These are phyloP conservation scores for Pristionchus exspectatus DNA, from an alignment of 2,888 invertebrate genomes.

Conservation along the genomic window DNA sequence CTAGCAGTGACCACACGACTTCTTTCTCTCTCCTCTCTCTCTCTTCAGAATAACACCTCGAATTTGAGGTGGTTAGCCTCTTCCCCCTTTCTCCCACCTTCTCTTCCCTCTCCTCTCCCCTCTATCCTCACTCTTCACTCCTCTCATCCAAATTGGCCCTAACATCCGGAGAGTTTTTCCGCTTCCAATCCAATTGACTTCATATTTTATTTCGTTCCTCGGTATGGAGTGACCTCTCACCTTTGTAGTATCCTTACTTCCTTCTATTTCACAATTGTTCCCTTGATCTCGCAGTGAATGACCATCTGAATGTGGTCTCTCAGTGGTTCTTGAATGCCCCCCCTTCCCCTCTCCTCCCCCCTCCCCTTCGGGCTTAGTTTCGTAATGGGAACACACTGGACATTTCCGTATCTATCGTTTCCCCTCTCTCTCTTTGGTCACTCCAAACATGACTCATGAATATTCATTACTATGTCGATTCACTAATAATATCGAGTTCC, in stretches of 20 bases:
- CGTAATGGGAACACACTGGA: conserved; percentile 46
- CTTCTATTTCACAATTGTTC: background rate
- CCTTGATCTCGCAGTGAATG: background rate
- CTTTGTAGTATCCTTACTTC: background rate
- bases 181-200: conserved; percentile 44
- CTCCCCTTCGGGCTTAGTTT: background rate
- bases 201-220: conserved; percentile 23
- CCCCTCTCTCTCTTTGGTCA: conserved; percentile 40
- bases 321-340: background rate
- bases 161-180: conserved; percentile 44
- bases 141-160: conserved; percentile 23
- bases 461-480: conserved; percentile 11
- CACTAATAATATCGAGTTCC: background rate
- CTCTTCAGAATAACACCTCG: conserved; percentile 19
- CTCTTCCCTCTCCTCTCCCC: conserved; percentile 15
- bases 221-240: background rate
- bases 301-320: conserved; percentile 8
- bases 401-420: conserved; percentile 3
- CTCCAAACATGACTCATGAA: conserved; percentile 43
- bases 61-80: conserved; percentile 38
- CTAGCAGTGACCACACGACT: conserved; percentile 1
- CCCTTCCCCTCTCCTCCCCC: background rate
- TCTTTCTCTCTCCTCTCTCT: conserved; percentile 20
- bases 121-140: conserved; percentile 38
- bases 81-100: background rate